Base-by-base conservation (phyloP, 2,888 invertebrate species). In the Acrobasis suavella region DNA sequence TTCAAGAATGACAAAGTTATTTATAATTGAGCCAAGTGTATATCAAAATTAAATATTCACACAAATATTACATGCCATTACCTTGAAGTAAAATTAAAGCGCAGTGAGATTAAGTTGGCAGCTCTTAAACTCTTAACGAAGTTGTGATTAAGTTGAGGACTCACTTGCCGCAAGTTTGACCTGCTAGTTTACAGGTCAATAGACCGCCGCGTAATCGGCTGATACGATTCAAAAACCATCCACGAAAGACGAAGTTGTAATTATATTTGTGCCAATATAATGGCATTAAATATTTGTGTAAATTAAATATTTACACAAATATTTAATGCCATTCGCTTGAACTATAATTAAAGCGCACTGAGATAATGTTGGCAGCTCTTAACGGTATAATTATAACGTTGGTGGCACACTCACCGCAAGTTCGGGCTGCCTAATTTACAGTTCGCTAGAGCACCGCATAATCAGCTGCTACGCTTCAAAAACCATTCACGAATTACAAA, bases 331-430 rank as follows among this genome's bases (percentile, higher is more conserved):
- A 5, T 39, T 5, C 9, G 39, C 15, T 59, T 22, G 17, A 58
- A 42, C 16, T 46, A 17, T 58, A 58, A 59, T 59, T 37, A 59
- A 59, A 50, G 50, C 15, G 39, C 54, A 38, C 16, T 56, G 15
- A 50, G 12, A 59, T 50, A 32, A 59, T 50, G 37, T 50, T 59
- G 50, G 58, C 37, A 59, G 50, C 37, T 59, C 58, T 37, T 39
- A 42, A 50, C 50, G 22, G 50, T 59, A 32, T 37, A 32, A 38
- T 50, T 50, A 59, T 50, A 50, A 59, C 50, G 59, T 59, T 59
- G 37, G 59, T 22, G 37, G n/a, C 46, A 49, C 42, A 46, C 59
- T 50, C 49, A 15, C 37, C 37, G 37, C 15, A 16, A 50, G 15
- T 50, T 38, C 12, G 15, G 12, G 10, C 6, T 15, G n/a, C 7